phyloP scores from a whole-genome alignment of 2,888 invertebrate genomes.

The Acheta domesticus region DNA sequence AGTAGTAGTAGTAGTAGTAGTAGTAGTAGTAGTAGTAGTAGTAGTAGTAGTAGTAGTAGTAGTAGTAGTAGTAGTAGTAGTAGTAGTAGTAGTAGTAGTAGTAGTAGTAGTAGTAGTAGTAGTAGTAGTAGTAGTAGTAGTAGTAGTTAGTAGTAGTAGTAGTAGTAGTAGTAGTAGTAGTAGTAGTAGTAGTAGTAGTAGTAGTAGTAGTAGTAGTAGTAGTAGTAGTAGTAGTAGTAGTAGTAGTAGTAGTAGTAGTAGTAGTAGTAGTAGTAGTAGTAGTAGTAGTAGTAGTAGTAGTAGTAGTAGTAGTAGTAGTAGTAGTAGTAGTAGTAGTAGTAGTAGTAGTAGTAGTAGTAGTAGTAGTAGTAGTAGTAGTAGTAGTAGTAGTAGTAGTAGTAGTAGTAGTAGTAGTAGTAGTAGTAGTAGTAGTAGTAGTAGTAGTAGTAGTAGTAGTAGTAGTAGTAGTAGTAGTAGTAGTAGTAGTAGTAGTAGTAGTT shows the following conservation, averaged over 20 bases:
- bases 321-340: slow-evolving; percentile 18
- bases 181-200: slow-evolving; percentile 18
- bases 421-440: slow-evolving; percentile 18
- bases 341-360: slow-evolving; percentile 18
- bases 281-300: slow-evolving; percentile 18
- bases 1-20: slow-evolving; percentile 18
- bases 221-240: slow-evolving; percentile 18
- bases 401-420: slow-evolving; percentile 18
- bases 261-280: slow-evolving; percentile 18
- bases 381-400: slow-evolving; percentile 18
- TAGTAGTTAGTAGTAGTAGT: slow-evolving; percentile 18
- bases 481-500: no score
- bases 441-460: slow-evolving; percentile 18
- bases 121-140: slow-evolving; percentile 18
- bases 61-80: slow-evolving; percentile 18
- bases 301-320: slow-evolving; percentile 18
- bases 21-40: slow-evolving; percentile 18
- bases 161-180: slow-evolving; percentile 18
- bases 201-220: slow-evolving; percentile 18
- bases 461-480: slow-evolving; percentile 18
- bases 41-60: slow-evolving; percentile 18
- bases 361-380: slow-evolving; percentile 18
- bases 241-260: slow-evolving; percentile 18
- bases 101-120: slow-evolving; percentile 18
- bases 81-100: slow-evolving; percentile 18